These are phyloP conservation scores for Etheostoma perlongum DNA, from an alignment of 2,797 vertebrate species.

Conservation along the genomic window DNA sequence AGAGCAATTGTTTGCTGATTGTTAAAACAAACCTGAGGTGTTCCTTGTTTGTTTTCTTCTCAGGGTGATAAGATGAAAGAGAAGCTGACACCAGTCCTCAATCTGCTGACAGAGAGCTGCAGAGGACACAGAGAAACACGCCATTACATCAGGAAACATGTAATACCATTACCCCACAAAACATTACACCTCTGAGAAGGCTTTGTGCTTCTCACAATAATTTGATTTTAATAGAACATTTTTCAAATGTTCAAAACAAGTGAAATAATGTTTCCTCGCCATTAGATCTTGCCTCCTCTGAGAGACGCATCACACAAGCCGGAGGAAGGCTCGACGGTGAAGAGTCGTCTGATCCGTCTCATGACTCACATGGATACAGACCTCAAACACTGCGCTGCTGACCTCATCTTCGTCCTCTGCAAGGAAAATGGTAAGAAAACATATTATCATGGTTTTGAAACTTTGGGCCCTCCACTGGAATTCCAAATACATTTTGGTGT, in stretches of 20 bases:
- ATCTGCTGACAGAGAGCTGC: slow-evolving; percentile 87
- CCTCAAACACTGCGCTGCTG: slow-evolving; percentile 88
- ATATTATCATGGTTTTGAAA: background rate
- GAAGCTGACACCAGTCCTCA: slow-evolving; percentile 86
- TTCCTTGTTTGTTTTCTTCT: slow-evolving; percentile 31
- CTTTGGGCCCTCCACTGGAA: background rate
- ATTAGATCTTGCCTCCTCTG: slow-evolving; percentile 86
- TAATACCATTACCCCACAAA: slow-evolving; percentile 44
- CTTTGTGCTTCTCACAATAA: background rate
- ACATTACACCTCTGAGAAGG: background rate
- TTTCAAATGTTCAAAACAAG: background rate
- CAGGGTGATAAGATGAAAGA: slow-evolving; percentile 83
- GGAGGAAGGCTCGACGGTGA: slow-evolving; percentile 85
- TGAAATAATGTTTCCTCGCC: background rate
- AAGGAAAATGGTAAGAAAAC: slow-evolving; percentile 81
- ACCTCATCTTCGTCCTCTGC: slow-evolving; percentile 90
- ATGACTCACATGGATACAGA: slow-evolving; percentile 90
- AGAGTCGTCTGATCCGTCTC: slow-evolving; percentile 85
- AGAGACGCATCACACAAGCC: slow-evolving; percentile 84
- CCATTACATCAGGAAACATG: slow-evolving; percentile 84
- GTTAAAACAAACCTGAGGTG: slow-evolving; percentile 1
- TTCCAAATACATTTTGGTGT: background rate
- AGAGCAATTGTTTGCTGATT: background rate
- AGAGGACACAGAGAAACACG: slow-evolving; percentile 86
- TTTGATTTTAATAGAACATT: background rate